Percentiles rank a stretch among this genome's conserved stretches.
Evolutionary conservation across 23 tunicate genomes (phyloP).

Genomic region (Styela plicata): DNA sequence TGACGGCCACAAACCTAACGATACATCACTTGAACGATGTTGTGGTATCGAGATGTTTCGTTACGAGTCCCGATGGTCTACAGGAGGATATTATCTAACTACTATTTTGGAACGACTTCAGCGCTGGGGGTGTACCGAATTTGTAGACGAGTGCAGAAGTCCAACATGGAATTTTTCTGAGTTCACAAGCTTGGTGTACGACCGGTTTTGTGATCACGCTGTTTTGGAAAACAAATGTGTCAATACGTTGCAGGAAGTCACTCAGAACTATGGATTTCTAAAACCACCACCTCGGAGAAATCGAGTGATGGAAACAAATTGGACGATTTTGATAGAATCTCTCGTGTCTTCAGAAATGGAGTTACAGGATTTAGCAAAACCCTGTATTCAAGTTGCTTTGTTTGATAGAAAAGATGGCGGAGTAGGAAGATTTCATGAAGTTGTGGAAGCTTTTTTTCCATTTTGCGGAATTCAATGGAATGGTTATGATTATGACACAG

Average conservation of each 20-base stretch:
- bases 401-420: conserved; percentile 36
- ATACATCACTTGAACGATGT: conserved; percentile 2
- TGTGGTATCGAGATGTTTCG: conserved; percentile 7
- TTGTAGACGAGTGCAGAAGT: conserved; percentile 23
- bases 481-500: conserved; percentile 36
- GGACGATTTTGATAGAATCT: conserved; percentile 4
- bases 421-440: conserved; percentile 35
- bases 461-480: conserved; percentile 37
- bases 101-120: conserved; percentile 32
- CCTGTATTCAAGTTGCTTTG: conserved; percentile 31
- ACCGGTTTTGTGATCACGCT: conserved; percentile 55
- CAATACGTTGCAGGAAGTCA: background rate
- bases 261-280: conserved; percentile 7
- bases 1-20: background rate
- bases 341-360: conserved; percentile 4
- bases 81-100: conserved; percentile 29
- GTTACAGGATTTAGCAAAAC: background rate
- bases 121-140: conserved; percentile 52
- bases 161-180: conserved; percentile 41
- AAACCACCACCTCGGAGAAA: background rate
- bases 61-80: conserved; percentile 30
- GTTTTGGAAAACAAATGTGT: conserved; percentile 27
- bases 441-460: conserved; percentile 24
- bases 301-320: background rate
- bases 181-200: conserved; percentile 41